Percentiles rank a stretch among this genome's conserved stretches.
phyloP scores from a whole-genome alignment of 1,140 invertebrate genomes.

The Atta colombica region DNA sequence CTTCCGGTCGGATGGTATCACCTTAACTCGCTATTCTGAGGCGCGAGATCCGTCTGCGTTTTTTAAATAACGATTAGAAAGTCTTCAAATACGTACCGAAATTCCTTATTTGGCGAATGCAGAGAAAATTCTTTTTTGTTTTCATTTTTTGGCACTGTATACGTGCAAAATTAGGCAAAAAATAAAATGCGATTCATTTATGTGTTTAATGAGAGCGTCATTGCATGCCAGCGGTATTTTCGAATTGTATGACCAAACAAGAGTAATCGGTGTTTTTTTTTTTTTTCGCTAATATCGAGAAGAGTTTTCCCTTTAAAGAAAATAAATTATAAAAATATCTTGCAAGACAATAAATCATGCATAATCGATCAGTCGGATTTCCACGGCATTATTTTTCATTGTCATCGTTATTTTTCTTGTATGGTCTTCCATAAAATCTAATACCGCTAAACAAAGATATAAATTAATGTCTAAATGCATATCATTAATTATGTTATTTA shows the following conservation, averaged over 20 bases:
- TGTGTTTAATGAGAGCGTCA: slow-evolving; percentile 29
- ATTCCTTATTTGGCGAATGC: slow-evolving; percentile 42
- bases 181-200: background rate
- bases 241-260: background rate
- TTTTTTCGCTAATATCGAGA: slow-evolving; percentile 17
- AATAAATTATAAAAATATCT: slow-evolving; percentile 46
- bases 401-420: slow-evolving; percentile 44
- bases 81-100: slow-evolving; percentile 47
- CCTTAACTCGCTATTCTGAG: slow-evolving; percentile 7
- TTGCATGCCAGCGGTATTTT: slow-evolving; percentile 45
- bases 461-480: slow-evolving; percentile 44
- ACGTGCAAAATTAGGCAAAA: slow-evolving; percentile 36
- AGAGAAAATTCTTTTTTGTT: slow-evolving; percentile 17
- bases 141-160: slow-evolving; percentile 5
- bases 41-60: slow-evolving; percentile 4
- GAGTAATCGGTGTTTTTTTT: slow-evolving; percentile 14
- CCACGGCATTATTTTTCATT: slow-evolving; percentile 22
- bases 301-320: background rate
- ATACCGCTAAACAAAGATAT: slow-evolving; percentile 21
- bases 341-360: slow-evolving; percentile 54
- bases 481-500: background rate
- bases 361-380: slow-evolving; percentile 17
- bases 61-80: slow-evolving; percentile 38
- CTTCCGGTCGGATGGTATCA: slow-evolving; percentile 34
- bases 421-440: slow-evolving; percentile 32